Evolutionary conservation across 2,113 vertebrate species (phyloP), one percentile per base, ranked within the genome.

Genomic region (Uropsilus gracilis): DNA sequence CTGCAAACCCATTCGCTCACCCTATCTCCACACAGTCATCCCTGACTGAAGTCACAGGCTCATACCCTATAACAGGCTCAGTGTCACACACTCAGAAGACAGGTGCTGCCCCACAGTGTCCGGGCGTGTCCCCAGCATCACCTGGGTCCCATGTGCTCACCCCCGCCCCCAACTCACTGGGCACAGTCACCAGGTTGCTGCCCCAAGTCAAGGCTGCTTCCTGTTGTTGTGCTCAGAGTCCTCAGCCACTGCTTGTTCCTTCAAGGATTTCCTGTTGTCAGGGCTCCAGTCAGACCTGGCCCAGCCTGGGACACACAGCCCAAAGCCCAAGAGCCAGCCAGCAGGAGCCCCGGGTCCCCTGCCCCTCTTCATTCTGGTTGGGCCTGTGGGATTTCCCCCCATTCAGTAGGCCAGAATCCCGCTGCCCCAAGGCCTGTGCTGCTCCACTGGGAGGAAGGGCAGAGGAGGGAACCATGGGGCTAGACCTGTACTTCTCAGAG

Each of bases 181-280:
- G 94, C 72, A 90, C 10, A 28, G 48, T 89, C 55, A 0, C 75
- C 77, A 86, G 94, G 80, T 71, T 84, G 89, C 86, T 91, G 96
- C 89, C 91, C 94, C 44, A 4, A 95, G 97, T 96, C 97, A 96
- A 69, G 87, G 90, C 94, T 86, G 77, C 76, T 96, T 97, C 97
- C 97, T 97, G 97, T 97, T 96, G 96, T 95, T 96, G 96, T 95
- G 92, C 90, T 93, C 75, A 22, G 9, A 89, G 89, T n/a, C 53
- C 93, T 87, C 85, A 71, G 91, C 83, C 83, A 66, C 92, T 72
- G 89, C 80, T 69, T 93, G 95, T 93, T 96, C 96, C 89, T 94
- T 91, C 91, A 96, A 97, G 94, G 89, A 94, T 94, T 97, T 97
- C 97, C 97, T 97, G 97, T 94, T 86, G 93, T 97, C 93, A 94